Conservation (phyloP, 2,113 vertebrate genomes). For the Acinonyx jubatus region DNA sequence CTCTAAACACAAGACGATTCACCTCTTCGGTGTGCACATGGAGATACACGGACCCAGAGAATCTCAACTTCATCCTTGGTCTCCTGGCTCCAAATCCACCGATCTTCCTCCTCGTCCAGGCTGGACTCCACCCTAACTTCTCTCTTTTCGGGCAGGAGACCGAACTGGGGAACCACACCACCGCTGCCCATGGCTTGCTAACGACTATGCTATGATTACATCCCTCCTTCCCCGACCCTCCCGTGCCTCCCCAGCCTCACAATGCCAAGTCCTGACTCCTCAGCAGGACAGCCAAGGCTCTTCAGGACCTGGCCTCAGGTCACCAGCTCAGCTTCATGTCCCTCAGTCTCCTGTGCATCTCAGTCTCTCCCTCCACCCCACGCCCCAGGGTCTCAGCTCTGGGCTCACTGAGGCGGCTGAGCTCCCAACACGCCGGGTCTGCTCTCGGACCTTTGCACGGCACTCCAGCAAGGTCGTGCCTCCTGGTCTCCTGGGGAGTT, state of each 20-base stretch:
- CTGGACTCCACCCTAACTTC: not conserved
- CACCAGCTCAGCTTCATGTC: not conserved
- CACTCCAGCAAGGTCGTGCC: not conserved
- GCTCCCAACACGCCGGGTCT: not conserved
- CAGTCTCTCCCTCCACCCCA: not conserved
- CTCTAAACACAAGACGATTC: not conserved
- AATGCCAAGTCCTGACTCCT: not conserved
- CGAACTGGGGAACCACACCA: too few relatives aligned
- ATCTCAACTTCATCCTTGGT: not conserved
- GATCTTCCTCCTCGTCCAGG: not conserved
- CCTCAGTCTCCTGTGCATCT: not conserved
- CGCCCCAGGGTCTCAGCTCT: too few relatives aligned
- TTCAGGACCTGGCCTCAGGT: accelerated
- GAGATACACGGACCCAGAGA: not conserved
- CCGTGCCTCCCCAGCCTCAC: not conserved
- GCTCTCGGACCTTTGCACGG: not conserved
- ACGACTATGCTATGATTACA: not conserved
- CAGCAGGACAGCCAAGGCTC: not conserved
- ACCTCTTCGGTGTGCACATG: not conserved
- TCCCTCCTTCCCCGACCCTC: not conserved
- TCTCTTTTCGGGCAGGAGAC: not conserved
- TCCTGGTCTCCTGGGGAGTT: not conserved
- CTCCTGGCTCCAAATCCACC: not conserved
- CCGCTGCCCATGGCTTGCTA: not conserved
- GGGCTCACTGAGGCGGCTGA: not conserved